These are phyloP conservation scores for Brachionus calyciflorus DNA, from an alignment of 1,140 invertebrate species.

Conservation along the genomic window DNA sequence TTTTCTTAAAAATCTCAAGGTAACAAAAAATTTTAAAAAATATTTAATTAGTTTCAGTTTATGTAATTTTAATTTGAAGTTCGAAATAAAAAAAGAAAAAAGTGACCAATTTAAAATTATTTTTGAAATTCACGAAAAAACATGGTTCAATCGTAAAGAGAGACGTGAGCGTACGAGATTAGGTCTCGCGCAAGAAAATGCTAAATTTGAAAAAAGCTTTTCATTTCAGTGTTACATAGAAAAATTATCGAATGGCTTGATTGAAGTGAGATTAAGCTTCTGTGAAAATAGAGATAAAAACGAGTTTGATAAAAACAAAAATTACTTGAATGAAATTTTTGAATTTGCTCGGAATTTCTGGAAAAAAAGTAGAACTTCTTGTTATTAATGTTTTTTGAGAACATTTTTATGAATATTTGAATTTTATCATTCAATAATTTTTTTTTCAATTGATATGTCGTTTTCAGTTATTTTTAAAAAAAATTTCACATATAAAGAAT, in stretches of 20 bases:
- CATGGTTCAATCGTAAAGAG: slow-evolving; percentile 14
- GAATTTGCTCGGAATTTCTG: background rate
- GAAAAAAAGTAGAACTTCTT: too few species aligned
- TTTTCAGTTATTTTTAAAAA: too few species aligned
- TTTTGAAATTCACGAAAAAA: background rate
- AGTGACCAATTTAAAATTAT: background rate
- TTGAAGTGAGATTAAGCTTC: background rate
- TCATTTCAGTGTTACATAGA: background rate
- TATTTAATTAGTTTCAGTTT: background rate
- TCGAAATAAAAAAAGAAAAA: background rate
- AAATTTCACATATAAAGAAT: too few species aligned
- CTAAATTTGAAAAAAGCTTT: background rate
- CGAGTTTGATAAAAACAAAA: background rate
- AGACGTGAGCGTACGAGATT: background rate
- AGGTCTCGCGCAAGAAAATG: background rate
- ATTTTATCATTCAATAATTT: too few species aligned
- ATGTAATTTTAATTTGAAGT: background rate
- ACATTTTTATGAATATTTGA: too few species aligned
- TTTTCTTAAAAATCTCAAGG: background rate
- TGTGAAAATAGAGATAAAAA: background rate
- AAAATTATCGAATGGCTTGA: background rate
- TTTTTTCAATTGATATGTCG: too few species aligned
- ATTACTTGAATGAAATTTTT: slow-evolving; percentile 1
- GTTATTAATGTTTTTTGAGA: too few species aligned
- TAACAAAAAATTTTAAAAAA: background rate